Evolutionary conservation across 2,888 invertebrate genomes (phyloP).

Genomic region (Theretra japonica): DNA sequence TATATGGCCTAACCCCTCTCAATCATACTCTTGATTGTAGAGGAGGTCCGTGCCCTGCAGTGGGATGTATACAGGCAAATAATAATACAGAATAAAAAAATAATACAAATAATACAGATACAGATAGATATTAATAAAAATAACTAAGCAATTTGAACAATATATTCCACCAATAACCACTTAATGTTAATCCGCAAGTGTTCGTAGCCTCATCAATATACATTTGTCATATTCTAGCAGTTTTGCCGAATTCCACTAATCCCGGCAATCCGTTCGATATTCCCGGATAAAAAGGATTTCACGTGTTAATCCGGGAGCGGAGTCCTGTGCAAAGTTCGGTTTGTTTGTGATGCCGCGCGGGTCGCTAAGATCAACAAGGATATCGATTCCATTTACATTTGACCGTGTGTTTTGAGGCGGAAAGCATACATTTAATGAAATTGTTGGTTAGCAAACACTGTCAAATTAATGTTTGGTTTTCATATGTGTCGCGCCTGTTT

Average conservation of each 20-base stretch:
- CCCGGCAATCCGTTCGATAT: background rate
- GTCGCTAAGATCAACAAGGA: slow-evolving; percentile 5
- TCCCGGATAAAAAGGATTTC: slow-evolving; percentile 18
- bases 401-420: background rate
- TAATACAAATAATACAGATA: too few relatives aligned
- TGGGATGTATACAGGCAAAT: too few relatives aligned
- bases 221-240: background rate
- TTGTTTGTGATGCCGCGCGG: slow-evolving; percentile 9
- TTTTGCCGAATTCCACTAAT: background rate
- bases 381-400: background rate
- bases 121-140: too few relatives aligned
- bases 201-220: background rate
- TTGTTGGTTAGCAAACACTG: background rate
- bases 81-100: too few relatives aligned
- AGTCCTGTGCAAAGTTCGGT: slow-evolving; percentile 18
- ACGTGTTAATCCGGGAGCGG: slow-evolving; percentile 11
- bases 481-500: background rate
- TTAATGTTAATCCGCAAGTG: background rate
- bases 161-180: background rate
- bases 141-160: too few relatives aligned
- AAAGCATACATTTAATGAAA: background rate
- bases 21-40: too few relatives aligned
- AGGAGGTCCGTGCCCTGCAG: too few relatives aligned
- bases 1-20: too few relatives aligned
- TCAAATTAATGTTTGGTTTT: background rate